Conservation (phyloP, 2,113 vertebrate species). For the Eidolon helvum region DNA sequence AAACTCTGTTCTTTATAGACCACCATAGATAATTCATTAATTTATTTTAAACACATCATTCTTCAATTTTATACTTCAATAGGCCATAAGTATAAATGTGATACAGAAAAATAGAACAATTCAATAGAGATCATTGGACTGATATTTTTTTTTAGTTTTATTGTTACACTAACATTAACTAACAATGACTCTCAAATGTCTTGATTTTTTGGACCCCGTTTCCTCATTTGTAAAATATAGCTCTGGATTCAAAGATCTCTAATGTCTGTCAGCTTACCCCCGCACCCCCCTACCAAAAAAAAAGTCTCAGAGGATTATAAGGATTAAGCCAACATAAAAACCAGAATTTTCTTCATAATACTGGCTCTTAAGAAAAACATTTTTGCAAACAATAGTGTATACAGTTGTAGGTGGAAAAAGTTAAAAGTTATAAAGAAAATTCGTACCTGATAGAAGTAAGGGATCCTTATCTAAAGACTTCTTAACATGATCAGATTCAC, state of each 20-base stretch:
- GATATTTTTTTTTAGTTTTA: conserved; percentile 18
- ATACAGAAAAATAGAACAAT: background rate
- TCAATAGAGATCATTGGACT: background rate
- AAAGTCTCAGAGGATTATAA: background rate
- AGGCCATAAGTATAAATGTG: background rate
- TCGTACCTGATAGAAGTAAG: conserved; percentile 95
- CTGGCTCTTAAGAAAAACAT: background rate
- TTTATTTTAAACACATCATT: conserved; percentile 45
- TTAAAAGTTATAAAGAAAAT: conserved; percentile 16
- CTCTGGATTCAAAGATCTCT: background rate
- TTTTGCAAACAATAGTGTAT: background rate
- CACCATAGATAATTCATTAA: background rate
- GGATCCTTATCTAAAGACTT: conserved; percentile 95
- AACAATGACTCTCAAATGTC: background rate
- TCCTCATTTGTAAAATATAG: background rate
- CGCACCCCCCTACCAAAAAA: no score
- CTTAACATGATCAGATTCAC: conserved; percentile 98
- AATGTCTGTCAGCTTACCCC: background rate
- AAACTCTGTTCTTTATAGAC: background rate
- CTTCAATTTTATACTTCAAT: background rate
- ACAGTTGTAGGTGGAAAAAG: background rate
- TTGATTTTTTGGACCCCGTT: background rate
- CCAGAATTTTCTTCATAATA: background rate
- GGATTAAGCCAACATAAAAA: background rate
- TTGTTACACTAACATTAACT: background rate